Conservation (phyloP, 2,113 vertebrate species). For the Mobula birostris region DNA sequence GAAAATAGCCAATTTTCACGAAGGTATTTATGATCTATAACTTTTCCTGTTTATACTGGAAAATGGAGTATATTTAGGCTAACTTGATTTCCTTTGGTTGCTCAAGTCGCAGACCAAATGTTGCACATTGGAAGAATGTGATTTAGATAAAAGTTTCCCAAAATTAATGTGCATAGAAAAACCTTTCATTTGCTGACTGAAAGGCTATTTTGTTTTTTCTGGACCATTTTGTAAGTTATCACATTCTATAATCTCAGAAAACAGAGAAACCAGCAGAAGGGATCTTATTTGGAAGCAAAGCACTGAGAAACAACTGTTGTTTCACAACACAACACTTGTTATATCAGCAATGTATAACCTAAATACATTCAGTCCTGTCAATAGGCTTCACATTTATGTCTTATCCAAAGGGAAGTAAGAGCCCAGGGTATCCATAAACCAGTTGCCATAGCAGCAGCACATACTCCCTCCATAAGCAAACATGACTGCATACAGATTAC, state of each 20-base stretch:
- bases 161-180: not conserved
- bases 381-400: not conserved
- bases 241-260: not conserved
- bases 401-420: not conserved
- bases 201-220: not conserved
- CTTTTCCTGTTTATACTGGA: not conserved
- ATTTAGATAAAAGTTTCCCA: not conserved
- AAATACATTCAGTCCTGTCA: not conserved
- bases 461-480: not conserved
- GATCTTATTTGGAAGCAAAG: not conserved
- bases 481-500: not conserved
- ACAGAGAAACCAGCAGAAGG: not conserved
- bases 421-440: not conserved
- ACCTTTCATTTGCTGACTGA: not conserved
- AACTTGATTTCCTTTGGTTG: not conserved
- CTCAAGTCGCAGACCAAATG: not conserved
- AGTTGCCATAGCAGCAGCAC: conserved; percentile 5
- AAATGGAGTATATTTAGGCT: not conserved
- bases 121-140: not conserved
- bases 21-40: not conserved
- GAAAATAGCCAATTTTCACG: not conserved
- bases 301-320: not conserved
- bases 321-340: not conserved
- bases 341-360: not conserved
- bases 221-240: not conserved